A percentile compares a stretch with the other conserved stretches of the same genome.
Evolutionary conservation across 2,888 invertebrate genomes (phyloP).

Genomic region (Chrysodeixis includens): DNA sequence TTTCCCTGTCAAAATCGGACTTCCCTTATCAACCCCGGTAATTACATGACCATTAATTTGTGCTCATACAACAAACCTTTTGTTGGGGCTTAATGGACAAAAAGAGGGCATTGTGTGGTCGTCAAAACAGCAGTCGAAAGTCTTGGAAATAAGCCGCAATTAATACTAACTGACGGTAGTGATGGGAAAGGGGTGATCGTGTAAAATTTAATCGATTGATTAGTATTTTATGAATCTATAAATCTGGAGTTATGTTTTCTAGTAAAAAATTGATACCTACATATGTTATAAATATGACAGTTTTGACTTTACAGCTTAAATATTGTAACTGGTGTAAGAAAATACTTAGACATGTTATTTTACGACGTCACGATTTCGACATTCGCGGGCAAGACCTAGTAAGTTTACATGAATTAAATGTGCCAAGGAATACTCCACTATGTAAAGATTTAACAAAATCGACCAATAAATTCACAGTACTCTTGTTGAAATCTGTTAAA

Average conservation of each 20-base stretch:
- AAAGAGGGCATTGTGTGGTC: conserved; percentile 51
- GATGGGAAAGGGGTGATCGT: conserved; percentile 44
- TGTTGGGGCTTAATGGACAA: conserved; percentile 47
- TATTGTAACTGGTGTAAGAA: no score
- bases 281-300: no score
- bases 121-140: conserved; percentile 58
- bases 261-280: no score
- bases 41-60: conserved; percentile 57
- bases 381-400: no score
- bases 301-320: no score
- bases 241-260: no score
- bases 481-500: conserved; percentile 51
- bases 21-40: conserved; percentile 40
- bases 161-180: conserved; percentile 44
- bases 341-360: no score
- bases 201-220: conserved; percentile 20
- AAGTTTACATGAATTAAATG: no score
- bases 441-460: conserved; percentile 13
- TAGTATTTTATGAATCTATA: no score
- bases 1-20: conserved; percentile 39
- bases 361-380: no score
- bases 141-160: conserved; percentile 52
- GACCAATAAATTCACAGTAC: conserved; percentile 48
- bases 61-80: conserved; percentile 41
- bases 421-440: no score